phyloP scores from a whole-genome alignment of 2,888 invertebrate species.

The Tridacna gigas region DNA sequence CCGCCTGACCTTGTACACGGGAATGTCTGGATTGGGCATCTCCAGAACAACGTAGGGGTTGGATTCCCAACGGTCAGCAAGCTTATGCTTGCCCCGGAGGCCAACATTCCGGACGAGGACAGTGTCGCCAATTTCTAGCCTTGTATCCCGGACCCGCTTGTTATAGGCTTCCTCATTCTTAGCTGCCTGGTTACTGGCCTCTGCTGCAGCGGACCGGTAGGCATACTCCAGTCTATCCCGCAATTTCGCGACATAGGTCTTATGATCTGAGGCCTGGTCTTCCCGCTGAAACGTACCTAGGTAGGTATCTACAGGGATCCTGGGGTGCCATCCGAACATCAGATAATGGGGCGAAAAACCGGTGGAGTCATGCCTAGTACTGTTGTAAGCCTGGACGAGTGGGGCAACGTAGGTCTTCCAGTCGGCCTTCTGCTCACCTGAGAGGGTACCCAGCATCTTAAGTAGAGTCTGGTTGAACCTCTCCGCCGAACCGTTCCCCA shows the following conservation, averaged over 20 bases:
- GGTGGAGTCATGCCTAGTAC: background rate
- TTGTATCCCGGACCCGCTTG: background rate
- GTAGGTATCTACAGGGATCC: background rate
- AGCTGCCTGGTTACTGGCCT: background rate
- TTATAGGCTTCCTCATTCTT: conserved; percentile 1
- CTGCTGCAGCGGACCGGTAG: background rate
- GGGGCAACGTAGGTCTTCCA: background rate
- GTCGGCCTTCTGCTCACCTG: background rate
- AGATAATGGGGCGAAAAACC: background rate
- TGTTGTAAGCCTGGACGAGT: background rate
- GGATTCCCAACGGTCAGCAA: background rate
- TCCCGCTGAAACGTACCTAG: background rate
- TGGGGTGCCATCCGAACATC: background rate
- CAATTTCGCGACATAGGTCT: background rate
- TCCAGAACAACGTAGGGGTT: background rate
- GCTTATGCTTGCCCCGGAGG: background rate
- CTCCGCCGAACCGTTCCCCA: background rate
- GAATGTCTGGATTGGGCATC: conserved; percentile 2
- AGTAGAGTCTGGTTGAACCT: background rate
- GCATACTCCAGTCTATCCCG: conserved; percentile 1
- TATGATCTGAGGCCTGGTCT: background rate
- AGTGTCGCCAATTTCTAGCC: background rate
- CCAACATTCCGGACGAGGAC: background rate
- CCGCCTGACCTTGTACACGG: background rate
- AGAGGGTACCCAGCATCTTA: background rate